Evolutionary conservation across 2,797 vertebrate genomes (phyloP), one percentile per base, ranked within the genome.

Genomic region (Chromobotia macracanthus): DNA sequence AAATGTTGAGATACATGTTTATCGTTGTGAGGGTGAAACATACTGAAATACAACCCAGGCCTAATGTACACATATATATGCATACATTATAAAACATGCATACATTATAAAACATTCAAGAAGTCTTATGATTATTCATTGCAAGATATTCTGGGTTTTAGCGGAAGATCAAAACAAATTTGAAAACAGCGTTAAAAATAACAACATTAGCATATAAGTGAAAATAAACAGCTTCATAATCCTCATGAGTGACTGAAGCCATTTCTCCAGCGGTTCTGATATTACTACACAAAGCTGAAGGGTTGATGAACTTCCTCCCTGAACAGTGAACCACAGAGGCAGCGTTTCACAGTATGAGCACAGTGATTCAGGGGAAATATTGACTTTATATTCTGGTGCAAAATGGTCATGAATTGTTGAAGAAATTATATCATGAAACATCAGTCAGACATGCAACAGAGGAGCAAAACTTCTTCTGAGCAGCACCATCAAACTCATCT

Each of bases 311-410:
- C 21, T 23, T 67, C 25, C 31, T 73, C 13, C 31, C 38, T 61
- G 72, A 72, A 80, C n/a, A 72, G 55, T 38, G 71, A 72, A 74
- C 55, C 31, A 25, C 35, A 73, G 75, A 69, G 77, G 21, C 13
- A 64, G 51, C 63, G 8, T 31, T 81, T 79, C 38, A 79, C 31
- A 64, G 50, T 41, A 61, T 21, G 72, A 63, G 55, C 61, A 80
- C 84, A 46, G 44, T 41, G 58, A 77, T 76, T 80, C 72, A 41
- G 25, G 51, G 76, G 82, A 83, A 75, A 55, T 76, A 81, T 84
- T 79, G 84, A 71, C 80, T 19, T 75, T 51, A 73, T 61, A 28
- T 77, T 70, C 50, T 53, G 48, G 28, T 25, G 74, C 60, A 61
- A 71, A 69, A 69, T 18, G 41, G 72, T 63, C 63, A 79, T 72